These are phyloP conservation scores for Scaptomyza pallida DNA, from an alignment of 1,140 invertebrate species.

Conservation along the genomic window DNA sequence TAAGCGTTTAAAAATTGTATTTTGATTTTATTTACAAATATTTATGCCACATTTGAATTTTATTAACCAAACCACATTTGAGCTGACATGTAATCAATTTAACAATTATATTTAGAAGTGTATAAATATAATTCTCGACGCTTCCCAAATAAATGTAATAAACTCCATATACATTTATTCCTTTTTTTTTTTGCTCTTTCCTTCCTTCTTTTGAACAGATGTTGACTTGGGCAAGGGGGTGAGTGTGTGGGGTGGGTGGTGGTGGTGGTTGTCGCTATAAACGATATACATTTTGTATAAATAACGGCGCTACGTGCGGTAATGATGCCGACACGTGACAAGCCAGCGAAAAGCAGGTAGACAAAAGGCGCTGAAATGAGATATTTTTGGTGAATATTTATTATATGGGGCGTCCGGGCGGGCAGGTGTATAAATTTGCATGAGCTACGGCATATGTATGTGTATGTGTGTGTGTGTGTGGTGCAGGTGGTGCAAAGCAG, in stretches of 20 bases:
- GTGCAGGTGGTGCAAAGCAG: slow-evolving; percentile 15
- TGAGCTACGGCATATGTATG: slow-evolving; percentile 49
- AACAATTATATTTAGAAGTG: no score
- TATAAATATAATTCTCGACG: background rate
- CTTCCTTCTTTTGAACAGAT: background rate
- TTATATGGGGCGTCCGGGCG: slow-evolving; percentile 61
- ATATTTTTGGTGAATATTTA: slow-evolving; percentile 78
- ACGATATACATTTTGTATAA: slow-evolving; percentile 80
- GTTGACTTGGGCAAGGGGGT: background rate
- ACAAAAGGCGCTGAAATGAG: slow-evolving; percentile 78
- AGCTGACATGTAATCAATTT: background rate
- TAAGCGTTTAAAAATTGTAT: no score
- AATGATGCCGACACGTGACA: slow-evolving; percentile 81
- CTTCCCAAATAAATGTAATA: background rate
- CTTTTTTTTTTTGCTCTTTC: slow-evolving; percentile 2
- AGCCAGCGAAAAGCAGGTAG: slow-evolving; percentile 55
- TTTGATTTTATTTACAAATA: no score
- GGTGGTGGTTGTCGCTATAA: slow-evolving; percentile 56
- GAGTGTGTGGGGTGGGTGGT: background rate
- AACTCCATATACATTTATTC: background rate
- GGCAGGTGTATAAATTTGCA: slow-evolving; percentile 79
- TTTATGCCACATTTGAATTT: no score
- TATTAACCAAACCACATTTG: background rate
- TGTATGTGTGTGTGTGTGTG: slow-evolving; percentile 6
- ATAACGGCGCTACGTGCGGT: slow-evolving; percentile 76